phyloP scores from a whole-genome alignment of 2,113 vertebrate genomes.

The Rhinichthys klamathensis region DNA sequence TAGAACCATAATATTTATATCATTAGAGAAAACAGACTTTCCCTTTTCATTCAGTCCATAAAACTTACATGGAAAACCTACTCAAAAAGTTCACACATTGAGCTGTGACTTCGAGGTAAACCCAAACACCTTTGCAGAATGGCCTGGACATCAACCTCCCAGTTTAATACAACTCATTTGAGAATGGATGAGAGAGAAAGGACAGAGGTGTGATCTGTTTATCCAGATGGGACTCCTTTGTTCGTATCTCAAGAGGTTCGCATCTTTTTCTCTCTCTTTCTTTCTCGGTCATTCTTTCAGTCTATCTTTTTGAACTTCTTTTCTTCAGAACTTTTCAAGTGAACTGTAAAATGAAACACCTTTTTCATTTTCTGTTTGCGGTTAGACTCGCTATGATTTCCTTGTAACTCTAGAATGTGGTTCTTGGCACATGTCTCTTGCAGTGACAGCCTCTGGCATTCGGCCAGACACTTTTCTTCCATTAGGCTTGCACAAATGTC shows the following conservation, averaged over 20 bases:
- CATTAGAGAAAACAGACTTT: background rate
- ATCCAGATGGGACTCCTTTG: background rate
- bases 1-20: background rate
- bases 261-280: background rate
- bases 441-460: conserved; percentile 48
- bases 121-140: conserved; percentile 2
- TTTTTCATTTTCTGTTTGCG: conserved; percentile 58
- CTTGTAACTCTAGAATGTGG: conserved; percentile 57
- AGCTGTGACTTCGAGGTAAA: conserved; percentile 39
- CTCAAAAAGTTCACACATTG: background rate
- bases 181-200: background rate
- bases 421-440: conserved; percentile 53
- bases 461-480: conserved; percentile 52
- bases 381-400: conserved; percentile 52
- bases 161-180: background rate
- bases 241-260: background rate
- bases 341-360: conserved; percentile 61
- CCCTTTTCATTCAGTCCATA: background rate
- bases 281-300: background rate
- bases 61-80: background rate
- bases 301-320: conserved; percentile 1
- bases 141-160: conserved; percentile 6
- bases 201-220: conserved; percentile 18
- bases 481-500: conserved; percentile 56
- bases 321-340: conserved; percentile 32